These are phyloP conservation scores for Laticauda colubrina DNA, from an alignment of 2,113 vertebrate genomes.

Conservation along the genomic window DNA sequence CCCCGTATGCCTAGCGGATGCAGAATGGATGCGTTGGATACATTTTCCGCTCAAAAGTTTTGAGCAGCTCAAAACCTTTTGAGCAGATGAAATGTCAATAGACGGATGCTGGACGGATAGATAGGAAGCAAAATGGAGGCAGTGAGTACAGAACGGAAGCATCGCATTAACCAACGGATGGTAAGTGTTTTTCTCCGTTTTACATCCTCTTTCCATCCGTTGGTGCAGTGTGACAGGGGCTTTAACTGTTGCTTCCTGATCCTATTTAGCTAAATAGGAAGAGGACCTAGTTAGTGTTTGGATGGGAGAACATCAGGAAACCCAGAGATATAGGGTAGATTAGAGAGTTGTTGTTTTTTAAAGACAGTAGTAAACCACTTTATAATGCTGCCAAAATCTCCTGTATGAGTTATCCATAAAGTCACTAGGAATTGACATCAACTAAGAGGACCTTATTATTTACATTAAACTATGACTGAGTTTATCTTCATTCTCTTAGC, in stretches of 20 bases:
- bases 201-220: no score
- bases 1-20: no score
- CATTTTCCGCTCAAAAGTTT: no score
- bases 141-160: no score
- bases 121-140: no score
- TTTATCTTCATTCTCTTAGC: neutral
- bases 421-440: neutral
- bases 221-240: no score
- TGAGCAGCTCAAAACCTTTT: no score
- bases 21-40: no score
- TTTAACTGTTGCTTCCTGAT: neutral
- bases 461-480: neutral
- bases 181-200: no score
- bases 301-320: neutral
- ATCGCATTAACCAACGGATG: no score
- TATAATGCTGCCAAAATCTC: neutral
- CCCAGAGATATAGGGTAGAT: neutral
- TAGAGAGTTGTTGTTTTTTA: neutral
- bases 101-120: no score
- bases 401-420: neutral
- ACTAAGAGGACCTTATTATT: neutral
- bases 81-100: no score
- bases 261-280: neutral
- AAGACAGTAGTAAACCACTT: neutral
- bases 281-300: neutral